Percentiles rank a stretch among this genome's conserved stretches.
phyloP scores from a whole-genome alignment of 2,797 vertebrate species.

The Hydrophis major region DNA sequence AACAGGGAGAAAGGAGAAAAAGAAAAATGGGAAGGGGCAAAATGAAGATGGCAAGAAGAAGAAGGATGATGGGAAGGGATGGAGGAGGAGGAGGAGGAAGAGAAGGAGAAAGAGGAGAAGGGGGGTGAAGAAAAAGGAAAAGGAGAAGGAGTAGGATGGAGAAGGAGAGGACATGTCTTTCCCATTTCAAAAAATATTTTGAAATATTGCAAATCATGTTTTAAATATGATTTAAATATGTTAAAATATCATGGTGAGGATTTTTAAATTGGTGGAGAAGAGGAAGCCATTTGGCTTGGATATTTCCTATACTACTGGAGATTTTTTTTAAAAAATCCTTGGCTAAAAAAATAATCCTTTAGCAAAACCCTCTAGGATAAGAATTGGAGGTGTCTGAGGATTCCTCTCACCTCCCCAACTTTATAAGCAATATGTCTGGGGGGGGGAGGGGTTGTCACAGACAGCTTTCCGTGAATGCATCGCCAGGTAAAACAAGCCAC shows the following conservation, averaged over 20 bases:
- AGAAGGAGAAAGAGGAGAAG: background rate
- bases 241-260: background rate
- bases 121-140: too few species aligned
- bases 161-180: background rate
- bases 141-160: too few species aligned
- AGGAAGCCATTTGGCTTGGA: background rate
- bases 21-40: background rate
- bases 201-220: background rate
- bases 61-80: background rate
- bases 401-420: background rate
- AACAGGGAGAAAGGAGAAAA: background rate
- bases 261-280: background rate
- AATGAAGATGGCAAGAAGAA: background rate
- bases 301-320: background rate
- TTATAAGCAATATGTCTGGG: background rate
- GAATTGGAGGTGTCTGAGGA: background rate
- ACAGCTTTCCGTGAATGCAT: background rate
- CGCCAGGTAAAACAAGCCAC: background rate
- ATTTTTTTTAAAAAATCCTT: background rate
- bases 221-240: background rate
- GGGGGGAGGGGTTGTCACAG: background rate
- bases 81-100: background rate
- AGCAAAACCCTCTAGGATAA: background rate
- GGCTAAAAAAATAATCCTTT: background rate
- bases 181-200: background rate